A percentile compares a stretch with the other conserved stretches of the same genome.
Conservation (phyloP, 1,140 invertebrate species). For the Hyles euphorbiae region DNA sequence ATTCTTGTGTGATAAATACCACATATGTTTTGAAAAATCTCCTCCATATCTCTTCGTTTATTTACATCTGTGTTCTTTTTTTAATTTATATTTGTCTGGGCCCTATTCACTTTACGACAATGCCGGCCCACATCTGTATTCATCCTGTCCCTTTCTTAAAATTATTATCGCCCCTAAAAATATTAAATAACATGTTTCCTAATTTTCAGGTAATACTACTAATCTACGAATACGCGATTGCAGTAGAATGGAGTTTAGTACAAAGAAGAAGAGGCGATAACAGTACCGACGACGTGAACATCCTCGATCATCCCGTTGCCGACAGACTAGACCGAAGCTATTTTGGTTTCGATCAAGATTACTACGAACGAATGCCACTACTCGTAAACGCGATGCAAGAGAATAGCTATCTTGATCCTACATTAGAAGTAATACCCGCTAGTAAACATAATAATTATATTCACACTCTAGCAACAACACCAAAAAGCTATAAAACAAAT, state of each 20-base stretch:
- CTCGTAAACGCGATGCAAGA: slow-evolving; percentile 66
- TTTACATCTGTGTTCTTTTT: too few relatives aligned
- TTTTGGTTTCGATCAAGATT: slow-evolving; percentile 68
- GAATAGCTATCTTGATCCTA: slow-evolving; percentile 45
- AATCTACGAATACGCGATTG: slow-evolving; percentile 67
- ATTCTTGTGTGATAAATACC: too few relatives aligned
- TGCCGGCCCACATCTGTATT: too few relatives aligned
- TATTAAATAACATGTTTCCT: not conserved
- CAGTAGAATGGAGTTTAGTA: slow-evolving; percentile 63
- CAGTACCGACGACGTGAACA: slow-evolving; percentile 22
- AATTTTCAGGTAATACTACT: slow-evolving; percentile 67
- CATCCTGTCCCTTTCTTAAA: too few relatives aligned
- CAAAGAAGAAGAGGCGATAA: slow-evolving; percentile 39
- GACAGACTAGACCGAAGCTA: slow-evolving; percentile 56
- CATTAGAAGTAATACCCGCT: slow-evolving; percentile 25
- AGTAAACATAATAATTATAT: slow-evolving; percentile 24
- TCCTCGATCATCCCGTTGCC: slow-evolving; percentile 43
- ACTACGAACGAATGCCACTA: slow-evolving; percentile 65
- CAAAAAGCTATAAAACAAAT: slow-evolving; percentile 17
- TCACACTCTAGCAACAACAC: slow-evolving; percentile 16
- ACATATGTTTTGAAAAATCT: too few relatives aligned
- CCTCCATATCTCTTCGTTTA: too few relatives aligned
- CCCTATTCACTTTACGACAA: too few relatives aligned
- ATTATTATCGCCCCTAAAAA: too few relatives aligned
- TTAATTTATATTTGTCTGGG: too few relatives aligned